Base-by-base conservation (phyloP, 2,888 invertebrate genomes). In the Scaptomyza polygonia region DNA sequence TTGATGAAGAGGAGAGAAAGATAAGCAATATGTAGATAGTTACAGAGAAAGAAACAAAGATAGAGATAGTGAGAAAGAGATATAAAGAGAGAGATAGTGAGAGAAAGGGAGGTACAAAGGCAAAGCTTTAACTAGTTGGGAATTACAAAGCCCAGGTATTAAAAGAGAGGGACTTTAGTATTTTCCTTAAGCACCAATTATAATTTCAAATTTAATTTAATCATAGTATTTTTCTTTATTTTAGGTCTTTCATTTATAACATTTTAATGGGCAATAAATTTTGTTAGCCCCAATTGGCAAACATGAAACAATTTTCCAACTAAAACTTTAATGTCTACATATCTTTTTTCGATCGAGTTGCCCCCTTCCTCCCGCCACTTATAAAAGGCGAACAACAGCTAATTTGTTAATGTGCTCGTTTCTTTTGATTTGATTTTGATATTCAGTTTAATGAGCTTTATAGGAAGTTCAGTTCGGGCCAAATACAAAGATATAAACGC, bases 351-450 rank as follows among this genome's bases (percentile, higher is more conserved):
- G 64, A 52, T 43, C 11, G 14, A n/a, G 27, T 25, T 25, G 25
- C 25, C 25, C 21, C 21, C 21, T 21, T 21, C 21, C 21, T 1
- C 9, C 7, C 36, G 9, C 7, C 16, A 68, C 30, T n/a, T n/a
- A n/a, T n/a, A n/a, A n/a, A n/a, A n/a, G n/a, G n/a, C n/a, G n/a
- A n/a, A n/a, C n/a, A n/a, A n/a, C n/a, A n/a, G n/a, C 54, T 64
- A 64, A 67, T 42, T 56, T 56, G 67, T 72, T 67, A 64, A 77
- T 72, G 67, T 9, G 43, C 43, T 53, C 48, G 52, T 43, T 61
- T 30, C 16, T 12, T 14, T 32, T 44, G 6, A 21, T 52, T 57
- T 18, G 44, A 5, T 25, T 53, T 61, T 45, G 42, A 57, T 67
- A n/a, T 57, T 5, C n/a, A 36, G 14, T 14, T 36, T 34, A 14